Evolutionary conservation across 2,113 vertebrate species (phyloP).

Genomic region (Ailuropoda melanoleuca): DNA sequence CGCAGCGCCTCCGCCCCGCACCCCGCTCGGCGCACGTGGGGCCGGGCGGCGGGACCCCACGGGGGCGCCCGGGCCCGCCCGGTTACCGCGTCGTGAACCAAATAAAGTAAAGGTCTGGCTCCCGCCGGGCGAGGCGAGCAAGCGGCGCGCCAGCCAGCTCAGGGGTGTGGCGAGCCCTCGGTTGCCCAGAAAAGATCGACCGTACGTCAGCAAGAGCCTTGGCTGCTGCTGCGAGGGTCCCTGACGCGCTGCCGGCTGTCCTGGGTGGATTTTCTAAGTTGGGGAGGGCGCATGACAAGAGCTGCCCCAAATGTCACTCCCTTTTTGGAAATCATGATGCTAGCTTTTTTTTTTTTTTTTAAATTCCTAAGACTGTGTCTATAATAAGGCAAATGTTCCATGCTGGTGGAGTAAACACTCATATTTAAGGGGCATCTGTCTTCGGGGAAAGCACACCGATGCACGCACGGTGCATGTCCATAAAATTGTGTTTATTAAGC

Average conservation of each 20-base stretch:
- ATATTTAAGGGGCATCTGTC: background rate
- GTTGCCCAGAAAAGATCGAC: constrained; percentile 32
- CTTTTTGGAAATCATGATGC: constrained; percentile 60
- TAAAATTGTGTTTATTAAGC: background rate
- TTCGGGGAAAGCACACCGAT: background rate
- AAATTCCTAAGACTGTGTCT: background rate
- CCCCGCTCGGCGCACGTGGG: background rate
- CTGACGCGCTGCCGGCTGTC: background rate
- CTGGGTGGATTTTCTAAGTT: background rate
- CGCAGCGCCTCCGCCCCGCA: no score
- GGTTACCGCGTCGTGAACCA: constrained; percentile 71
- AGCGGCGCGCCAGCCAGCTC: background rate
- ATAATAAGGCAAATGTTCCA: constrained; percentile 46
- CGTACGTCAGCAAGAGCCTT: background rate
- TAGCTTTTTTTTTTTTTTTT: background rate
- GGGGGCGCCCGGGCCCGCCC: background rate
- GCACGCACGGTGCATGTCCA: background rate
- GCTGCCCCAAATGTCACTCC: constrained; percentile 42
- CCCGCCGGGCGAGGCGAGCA: background rate
- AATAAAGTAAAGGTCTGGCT: constrained; percentile 80
- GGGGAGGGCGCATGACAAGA: constrained; percentile 29
- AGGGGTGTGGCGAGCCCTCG: background rate
- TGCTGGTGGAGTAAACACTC: constrained; percentile 44
- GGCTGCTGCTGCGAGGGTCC: background rate
- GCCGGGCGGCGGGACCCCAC: background rate